Evolutionary conservation across 2,797 vertebrate genomes (phyloP), one percentile per base, ranked within the genome.

Genomic region (Argya squamiceps): DNA sequence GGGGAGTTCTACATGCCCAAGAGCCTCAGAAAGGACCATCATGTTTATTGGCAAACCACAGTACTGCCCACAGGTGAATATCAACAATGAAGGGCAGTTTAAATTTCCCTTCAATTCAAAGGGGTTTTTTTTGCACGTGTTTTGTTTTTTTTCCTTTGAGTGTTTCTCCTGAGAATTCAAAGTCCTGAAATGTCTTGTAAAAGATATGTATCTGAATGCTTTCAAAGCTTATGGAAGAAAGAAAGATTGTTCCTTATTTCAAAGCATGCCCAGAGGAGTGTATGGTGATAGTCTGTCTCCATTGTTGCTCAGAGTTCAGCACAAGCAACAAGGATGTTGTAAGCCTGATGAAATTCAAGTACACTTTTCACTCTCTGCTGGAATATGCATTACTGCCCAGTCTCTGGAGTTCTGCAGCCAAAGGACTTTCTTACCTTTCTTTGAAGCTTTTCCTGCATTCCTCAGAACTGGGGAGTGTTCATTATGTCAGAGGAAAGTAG

Each of bases 121-220:
- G 13, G 0, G 0, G 1, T 0, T 0, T 6, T 6, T 44, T 59
- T 65, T 39, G 3, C 12, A 22, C 1, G 8, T 29, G 22, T 39
- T 24, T 39, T 10, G 18, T 43, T 29, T 34, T 39, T 10, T 36
- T 27, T 26, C 24, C 12, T 11, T 21, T 4, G 8, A 36, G 16
- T 21, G 2, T 47, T 90, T 80, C 26, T 83, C 29, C 37, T 55
- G 49, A 91, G n/a, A 71, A 81, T 78, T 92, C n/a, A 15, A 52
- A 77, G 14, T 76, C 47, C 53, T 93, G 69, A 71, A 88, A 62
- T 60, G 2, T 32, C 62, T 85, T 84, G 53, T 67, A 84, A 82
- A 89, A 80, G 12, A 36, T 39, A 89, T 4, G 3, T 1, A 2
- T 63, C 41, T 67, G 37, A 91, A 77, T 53, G 82, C 60, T 89